These are phyloP conservation scores for Gorsachius magnificus DNA, from an alignment of 2,797 vertebrate species.

Conservation along the genomic window DNA sequence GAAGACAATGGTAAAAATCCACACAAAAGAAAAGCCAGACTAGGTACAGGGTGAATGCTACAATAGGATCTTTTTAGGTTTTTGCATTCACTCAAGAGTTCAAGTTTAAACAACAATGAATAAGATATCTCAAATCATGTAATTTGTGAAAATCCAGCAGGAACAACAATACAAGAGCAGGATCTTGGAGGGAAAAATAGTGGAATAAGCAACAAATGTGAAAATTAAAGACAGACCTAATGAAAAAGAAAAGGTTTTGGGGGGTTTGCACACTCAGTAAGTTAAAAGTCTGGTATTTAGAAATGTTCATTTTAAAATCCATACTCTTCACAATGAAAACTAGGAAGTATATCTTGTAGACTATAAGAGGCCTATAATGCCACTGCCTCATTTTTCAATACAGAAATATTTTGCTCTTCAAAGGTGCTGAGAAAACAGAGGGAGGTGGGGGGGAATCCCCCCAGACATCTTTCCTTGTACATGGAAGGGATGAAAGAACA, in stretches of 20 bases:
- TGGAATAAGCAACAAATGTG: not conserved
- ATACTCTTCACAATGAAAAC: not conserved
- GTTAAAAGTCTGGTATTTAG: not conserved
- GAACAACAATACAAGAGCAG: not conserved
- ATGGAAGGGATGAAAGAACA: not conserved
- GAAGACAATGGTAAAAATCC: not conserved
- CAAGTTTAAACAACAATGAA: not conserved
- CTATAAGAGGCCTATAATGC: not conserved
- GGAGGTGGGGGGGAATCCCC: rapidly evolving
- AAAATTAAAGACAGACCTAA: not conserved
- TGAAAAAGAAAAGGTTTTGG: not conserved
- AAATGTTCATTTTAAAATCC: not conserved
- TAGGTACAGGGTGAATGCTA: not conserved
- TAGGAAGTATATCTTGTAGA: not conserved
- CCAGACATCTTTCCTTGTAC: not conserved
- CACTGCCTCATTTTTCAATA: not conserved
- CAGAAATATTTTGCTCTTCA: not conserved
- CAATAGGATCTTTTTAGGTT: not conserved
- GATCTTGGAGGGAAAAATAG: not conserved
- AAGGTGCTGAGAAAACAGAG: not conserved
- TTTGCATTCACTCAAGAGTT: not conserved
- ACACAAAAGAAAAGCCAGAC: not conserved
- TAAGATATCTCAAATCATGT: not conserved
- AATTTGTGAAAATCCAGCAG: not conserved
- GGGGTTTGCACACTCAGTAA: not conserved